phyloP scores from a whole-genome alignment of 1,140 invertebrate genomes.

The Atta cephalotes region DNA sequence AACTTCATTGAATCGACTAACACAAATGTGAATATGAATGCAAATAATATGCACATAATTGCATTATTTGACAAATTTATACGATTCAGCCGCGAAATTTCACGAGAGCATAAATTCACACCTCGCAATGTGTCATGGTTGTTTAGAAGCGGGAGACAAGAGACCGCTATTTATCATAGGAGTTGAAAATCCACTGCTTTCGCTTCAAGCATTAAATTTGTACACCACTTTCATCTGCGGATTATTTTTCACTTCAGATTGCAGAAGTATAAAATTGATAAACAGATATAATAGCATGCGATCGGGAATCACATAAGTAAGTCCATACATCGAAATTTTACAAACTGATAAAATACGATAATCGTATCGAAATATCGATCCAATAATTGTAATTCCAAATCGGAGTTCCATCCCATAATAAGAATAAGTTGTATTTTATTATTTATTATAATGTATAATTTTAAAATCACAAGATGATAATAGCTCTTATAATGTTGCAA shows the following conservation, averaged over 20 bases:
- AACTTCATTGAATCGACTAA: conserved; percentile 22
- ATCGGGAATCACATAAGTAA: neutral
- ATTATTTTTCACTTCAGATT: conserved; percentile 42
- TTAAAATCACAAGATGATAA: conserved; percentile 1
- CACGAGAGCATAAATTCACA: conserved; percentile 50
- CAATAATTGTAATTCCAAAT: neutral
- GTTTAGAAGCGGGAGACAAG: conserved; percentile 55
- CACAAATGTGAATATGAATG: conserved; percentile 32
- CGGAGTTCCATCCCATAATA: neutral
- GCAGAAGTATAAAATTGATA: conserved; percentile 15
- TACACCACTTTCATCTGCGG: conserved; percentile 26
- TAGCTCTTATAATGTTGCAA: neutral
- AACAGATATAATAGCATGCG: neutral
- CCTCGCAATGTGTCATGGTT: conserved; percentile 60
- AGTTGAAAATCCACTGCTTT: conserved; percentile 46
- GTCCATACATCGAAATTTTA: neutral
- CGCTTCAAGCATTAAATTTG: conserved; percentile 54
- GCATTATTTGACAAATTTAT: conserved; percentile 58
- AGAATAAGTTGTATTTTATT: neutral
- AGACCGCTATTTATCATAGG: conserved; percentile 50
- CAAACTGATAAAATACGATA: neutral
- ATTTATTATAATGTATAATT: neutral
- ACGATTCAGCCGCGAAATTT: conserved; percentile 51
- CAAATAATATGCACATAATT: conserved; percentile 60
- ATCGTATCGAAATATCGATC: neutral